Conservation (phyloP, 1,140 invertebrate genomes). For the Temnothorax nylanderi region DNA sequence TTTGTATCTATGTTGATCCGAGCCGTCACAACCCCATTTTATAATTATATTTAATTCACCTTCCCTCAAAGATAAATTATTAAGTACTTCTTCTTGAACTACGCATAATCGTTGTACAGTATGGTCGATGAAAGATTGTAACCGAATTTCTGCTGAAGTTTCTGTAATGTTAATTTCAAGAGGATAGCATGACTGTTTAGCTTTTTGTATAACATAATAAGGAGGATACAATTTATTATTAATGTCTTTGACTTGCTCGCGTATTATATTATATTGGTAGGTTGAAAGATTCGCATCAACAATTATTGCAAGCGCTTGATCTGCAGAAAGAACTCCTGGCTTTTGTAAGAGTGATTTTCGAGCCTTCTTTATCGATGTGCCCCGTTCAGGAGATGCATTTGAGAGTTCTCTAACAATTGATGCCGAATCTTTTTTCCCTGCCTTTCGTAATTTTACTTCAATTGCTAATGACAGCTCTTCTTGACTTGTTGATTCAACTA, state of each 20-base stretch:
- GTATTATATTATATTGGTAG: constrained; percentile 10
- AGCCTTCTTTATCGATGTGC: background rate
- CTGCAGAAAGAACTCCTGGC: background rate
- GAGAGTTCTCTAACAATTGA: background rate
- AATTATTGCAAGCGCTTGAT: constrained; percentile 6
- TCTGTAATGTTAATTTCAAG: constrained; percentile 45
- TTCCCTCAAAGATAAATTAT: constrained; percentile 37
- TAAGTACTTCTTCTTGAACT: constrained; percentile 46
- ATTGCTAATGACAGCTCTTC: background rate
- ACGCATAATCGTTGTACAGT: constrained; percentile 57
- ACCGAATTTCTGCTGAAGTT: constrained; percentile 61
- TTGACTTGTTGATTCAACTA: background rate
- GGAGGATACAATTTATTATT: constrained; percentile 12
- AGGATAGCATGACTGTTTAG: constrained; percentile 60
- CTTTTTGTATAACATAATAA: constrained; percentile 45
- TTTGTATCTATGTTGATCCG: no score
- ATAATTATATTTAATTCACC: constrained; percentile 66
- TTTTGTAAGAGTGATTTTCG: background rate
- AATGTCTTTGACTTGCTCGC: background rate
- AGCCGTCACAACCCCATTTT: background rate
- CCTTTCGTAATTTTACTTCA: background rate
- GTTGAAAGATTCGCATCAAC: constrained; percentile 1
- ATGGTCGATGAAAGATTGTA: constrained; percentile 63
- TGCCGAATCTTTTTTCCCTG: background rate
- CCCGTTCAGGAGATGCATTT: background rate